A percentile compares a stretch with the other conserved stretches of the same genome.
These are phyloP conservation scores for Priocnemis perturbator DNA, from an alignment of 2,888 invertebrate genomes.

Conservation along the genomic window DNA sequence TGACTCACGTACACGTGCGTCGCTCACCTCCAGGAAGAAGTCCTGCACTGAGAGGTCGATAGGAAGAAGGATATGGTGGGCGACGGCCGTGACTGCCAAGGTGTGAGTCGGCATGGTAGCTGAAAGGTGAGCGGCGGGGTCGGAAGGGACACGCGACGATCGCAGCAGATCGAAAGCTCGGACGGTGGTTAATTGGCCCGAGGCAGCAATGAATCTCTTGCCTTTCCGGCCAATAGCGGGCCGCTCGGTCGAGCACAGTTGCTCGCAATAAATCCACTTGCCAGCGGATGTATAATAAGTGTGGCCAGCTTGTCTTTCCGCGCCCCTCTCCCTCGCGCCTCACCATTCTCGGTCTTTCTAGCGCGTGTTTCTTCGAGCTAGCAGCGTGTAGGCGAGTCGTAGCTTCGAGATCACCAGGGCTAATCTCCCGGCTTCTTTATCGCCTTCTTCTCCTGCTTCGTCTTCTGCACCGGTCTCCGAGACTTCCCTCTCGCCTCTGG, in stretches of 20 bases:
- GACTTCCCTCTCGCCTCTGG: conserved; percentile 7
- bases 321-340: conserved; percentile 16
- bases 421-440: conserved; percentile 43
- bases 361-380: conserved; percentile 15
- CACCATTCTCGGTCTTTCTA: not conserved
- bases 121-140: no score
- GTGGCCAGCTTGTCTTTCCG: conserved; percentile 19
- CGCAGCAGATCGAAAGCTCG: not conserved
- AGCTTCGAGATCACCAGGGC: conserved; percentile 42
- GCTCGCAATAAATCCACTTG: conserved; percentile 50
- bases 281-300: conserved; percentile 42
- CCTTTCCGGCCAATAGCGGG: conserved; percentile 20
- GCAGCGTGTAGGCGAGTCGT: conserved; percentile 45
- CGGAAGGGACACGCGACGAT: not conserved
- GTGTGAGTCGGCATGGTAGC: no score
- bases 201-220: conserved; percentile 20
- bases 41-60: no score
- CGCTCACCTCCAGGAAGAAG: no score
- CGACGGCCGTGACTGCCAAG: no score
- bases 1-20: no score
- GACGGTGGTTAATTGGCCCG: conserved; percentile 16
- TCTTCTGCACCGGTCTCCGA: conserved; percentile 21
- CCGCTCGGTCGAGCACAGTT: conserved; percentile 20
- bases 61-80: no score
- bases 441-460: conserved; percentile 37